phyloP scores from a whole-genome alignment of 1,140 invertebrate species.

The Nasonia vitripennis region DNA sequence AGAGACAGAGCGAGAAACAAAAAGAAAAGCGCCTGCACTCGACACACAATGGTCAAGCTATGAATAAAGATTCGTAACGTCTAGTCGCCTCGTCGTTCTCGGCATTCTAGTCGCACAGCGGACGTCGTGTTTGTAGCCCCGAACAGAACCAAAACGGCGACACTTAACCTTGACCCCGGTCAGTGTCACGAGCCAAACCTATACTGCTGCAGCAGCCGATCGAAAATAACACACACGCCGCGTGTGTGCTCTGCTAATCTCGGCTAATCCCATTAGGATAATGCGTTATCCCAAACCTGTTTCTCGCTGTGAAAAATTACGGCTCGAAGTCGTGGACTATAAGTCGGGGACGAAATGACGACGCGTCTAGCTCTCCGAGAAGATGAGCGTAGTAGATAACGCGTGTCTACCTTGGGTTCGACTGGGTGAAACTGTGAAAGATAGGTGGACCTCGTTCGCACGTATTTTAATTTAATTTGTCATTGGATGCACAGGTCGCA shows the following conservation, averaged over 20 bases:
- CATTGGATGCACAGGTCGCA: too few species aligned
- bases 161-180: constrained; percentile 24
- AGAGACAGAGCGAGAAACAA: not conserved
- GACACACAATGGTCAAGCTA: constrained; percentile 16
- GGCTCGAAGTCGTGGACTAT: not conserved
- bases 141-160: not conserved
- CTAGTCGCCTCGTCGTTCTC: not conserved
- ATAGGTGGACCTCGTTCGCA: too few species aligned
- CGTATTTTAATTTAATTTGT: too few species aligned
- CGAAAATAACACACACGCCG: not conserved
- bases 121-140: not conserved
- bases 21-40: not conserved
- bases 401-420: not conserved
- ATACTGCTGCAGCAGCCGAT: not conserved
- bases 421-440: not conserved
- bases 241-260: not conserved
- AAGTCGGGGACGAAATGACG: not conserved
- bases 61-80: constrained; percentile 31
- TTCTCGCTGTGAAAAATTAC: not conserved
- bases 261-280: not conserved
- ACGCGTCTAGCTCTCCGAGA: not conserved
- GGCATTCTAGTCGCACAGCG: not conserved
- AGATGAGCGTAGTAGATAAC: not conserved
- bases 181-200: not conserved
- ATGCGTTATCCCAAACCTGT: not conserved